Evolutionary conservation across 2,888 invertebrate species (phyloP).

Genomic region (Synergus umbraculus): DNA sequence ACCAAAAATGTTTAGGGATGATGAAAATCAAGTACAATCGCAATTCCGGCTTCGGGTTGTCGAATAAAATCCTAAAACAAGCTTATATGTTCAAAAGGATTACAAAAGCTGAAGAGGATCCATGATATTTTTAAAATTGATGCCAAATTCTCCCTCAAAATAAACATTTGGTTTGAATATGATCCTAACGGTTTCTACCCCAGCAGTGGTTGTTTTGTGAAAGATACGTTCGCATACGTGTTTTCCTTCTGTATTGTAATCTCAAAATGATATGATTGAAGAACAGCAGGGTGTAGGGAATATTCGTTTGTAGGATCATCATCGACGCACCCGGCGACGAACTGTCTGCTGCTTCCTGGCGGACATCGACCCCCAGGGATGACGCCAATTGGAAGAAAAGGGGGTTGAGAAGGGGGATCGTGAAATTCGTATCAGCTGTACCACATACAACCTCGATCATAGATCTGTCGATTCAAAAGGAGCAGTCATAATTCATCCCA

Average conservation of each 20-base stretch:
- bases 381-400: slow-evolving; percentile 37
- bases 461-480: neutral
- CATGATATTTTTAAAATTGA: neutral
- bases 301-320: slow-evolving; percentile 59
- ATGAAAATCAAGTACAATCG: no score
- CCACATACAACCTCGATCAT: neutral
- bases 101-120: neutral
- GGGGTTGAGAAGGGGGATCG: slow-evolving; percentile 41
- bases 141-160: neutral
- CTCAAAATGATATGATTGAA: slow-evolving; percentile 11
- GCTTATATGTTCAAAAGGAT: no score
- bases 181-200: neutral
- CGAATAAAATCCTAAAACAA: no score
- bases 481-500: neutral
- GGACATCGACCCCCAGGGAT: slow-evolving; percentile 62
- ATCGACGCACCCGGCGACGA: slow-evolving; percentile 62
- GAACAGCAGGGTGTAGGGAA: slow-evolving; percentile 3
- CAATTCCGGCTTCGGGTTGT: no score
- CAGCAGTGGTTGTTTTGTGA: neutral
- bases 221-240: neutral
- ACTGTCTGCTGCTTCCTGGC: slow-evolving; percentile 62
- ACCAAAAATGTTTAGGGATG: no score
- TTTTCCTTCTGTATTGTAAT: neutral
- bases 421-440: slow-evolving; percentile 9
- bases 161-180: neutral